phyloP scores from a whole-genome alignment of 2,888 invertebrate species.

The Scaptomyza flava region DNA sequence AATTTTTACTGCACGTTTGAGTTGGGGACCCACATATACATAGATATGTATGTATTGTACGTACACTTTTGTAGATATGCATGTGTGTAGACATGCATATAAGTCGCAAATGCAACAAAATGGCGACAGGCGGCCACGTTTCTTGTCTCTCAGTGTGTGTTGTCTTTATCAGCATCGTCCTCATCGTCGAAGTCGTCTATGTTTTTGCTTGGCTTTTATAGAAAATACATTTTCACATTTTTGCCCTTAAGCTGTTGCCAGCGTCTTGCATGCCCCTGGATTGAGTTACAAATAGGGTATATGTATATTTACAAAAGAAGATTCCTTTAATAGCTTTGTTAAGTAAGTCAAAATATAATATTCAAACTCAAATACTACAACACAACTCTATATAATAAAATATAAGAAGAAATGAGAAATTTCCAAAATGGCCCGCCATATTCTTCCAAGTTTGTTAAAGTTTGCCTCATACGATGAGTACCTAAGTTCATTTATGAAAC shows the following conservation, averaged over 20 bases:
- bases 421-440: conserved; percentile 1
- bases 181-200: conserved; percentile 47
- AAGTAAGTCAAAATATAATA: not conserved
- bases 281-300: not conserved
- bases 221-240: conserved; percentile 70
- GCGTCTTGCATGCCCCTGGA: conserved; percentile 33
- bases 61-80: not conserved
- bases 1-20: conserved; percentile 72
- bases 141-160: conserved; percentile 59
- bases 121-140: conserved; percentile 72
- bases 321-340: not conserved
- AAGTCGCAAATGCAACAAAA: conserved; percentile 76
- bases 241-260: conserved; percentile 49
- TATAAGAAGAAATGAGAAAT: too few relatives aligned
- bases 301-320: not conserved
- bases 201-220: conserved; percentile 67
- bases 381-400: not conserved
- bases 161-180: conserved; percentile 75
- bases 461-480: conserved; percentile 22
- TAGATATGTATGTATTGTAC: conserved; percentile 1
- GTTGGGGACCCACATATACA: conserved; percentile 23
- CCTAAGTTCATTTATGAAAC: conserved; percentile 19
- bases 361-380: conserved; percentile 4
- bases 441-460: conserved; percentile 13
- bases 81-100: conserved; percentile 60